Evolutionary conservation across 1,140 invertebrate species (phyloP).

Genomic region (Drosophila watanabei): DNA sequence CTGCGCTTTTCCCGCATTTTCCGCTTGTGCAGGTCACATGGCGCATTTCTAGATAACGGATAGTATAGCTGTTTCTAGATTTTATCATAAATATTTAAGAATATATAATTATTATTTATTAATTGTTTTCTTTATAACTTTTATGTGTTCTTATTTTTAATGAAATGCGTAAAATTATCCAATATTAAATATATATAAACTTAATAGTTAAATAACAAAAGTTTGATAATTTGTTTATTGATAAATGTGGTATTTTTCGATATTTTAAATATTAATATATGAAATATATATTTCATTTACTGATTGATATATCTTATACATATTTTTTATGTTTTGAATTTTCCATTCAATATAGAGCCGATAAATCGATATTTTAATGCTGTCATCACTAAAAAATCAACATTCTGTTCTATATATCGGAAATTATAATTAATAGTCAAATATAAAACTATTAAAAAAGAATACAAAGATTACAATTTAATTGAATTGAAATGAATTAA

Average conservation of each 20-base stretch:
- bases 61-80: not conserved
- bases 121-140: not conserved
- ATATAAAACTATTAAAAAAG: too few relatives aligned
- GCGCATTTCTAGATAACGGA: not conserved
- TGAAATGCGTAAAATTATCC: not conserved
- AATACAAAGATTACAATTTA: too few relatives aligned
- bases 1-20: slow-evolving; percentile 59
- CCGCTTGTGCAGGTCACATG: not conserved
- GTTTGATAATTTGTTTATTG: too few relatives aligned
- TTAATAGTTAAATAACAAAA: too few relatives aligned
- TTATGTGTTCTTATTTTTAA: not conserved
- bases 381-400: too few relatives aligned
- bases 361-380: not conserved
- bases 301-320: too few relatives aligned
- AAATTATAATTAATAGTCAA: not conserved
- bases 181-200: too few relatives aligned
- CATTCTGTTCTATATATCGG: too few relatives aligned
- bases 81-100: not conserved
- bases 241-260: not conserved
- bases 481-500: too few relatives aligned
- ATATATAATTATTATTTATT: not conserved
- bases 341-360: not conserved
- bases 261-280: not conserved
- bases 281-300: too few relatives aligned
- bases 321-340: too few relatives aligned